phyloP scores from a whole-genome alignment of 2,797 vertebrate genomes.

The Setipinna tenuifilis region DNA sequence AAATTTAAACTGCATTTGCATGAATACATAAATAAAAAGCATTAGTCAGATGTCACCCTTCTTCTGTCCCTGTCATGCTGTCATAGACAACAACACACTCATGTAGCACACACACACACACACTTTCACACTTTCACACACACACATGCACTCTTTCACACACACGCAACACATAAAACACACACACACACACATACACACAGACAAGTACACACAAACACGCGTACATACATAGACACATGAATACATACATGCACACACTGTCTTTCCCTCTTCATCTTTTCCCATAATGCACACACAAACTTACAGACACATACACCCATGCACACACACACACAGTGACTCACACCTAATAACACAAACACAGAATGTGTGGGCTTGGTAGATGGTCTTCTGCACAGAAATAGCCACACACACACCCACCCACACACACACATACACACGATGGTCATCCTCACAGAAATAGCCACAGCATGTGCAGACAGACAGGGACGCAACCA shows the following conservation, averaged over 20 bases:
- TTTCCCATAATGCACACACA: not conserved
- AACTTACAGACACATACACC: not conserved
- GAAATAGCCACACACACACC: not conserved
- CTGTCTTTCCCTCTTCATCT: too few relatives aligned
- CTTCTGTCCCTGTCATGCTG: not conserved
- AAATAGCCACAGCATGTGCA: conserved; percentile 41
- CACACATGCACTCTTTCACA: not conserved
- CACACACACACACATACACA: not conserved
- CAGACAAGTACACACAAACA: not conserved
- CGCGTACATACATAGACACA: not conserved
- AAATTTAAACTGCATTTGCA: not conserved
- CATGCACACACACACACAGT: not conserved
- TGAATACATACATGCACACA: not conserved
- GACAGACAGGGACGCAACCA: conserved; percentile 59
- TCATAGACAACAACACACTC: not conserved
- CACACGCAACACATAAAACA: not conserved
- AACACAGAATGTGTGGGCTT: not conserved
- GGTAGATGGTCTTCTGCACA: not conserved
- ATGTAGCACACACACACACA: not conserved
- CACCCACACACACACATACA: conserved; percentile 46
- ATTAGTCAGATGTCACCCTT: not conserved
- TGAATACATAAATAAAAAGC: not conserved
- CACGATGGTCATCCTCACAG: conserved; percentile 60
- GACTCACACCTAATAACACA: too few relatives aligned
- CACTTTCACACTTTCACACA: not conserved